Conservation (phyloP, 2,113 vertebrate species). For the Nyctibius bracteatus region DNA sequence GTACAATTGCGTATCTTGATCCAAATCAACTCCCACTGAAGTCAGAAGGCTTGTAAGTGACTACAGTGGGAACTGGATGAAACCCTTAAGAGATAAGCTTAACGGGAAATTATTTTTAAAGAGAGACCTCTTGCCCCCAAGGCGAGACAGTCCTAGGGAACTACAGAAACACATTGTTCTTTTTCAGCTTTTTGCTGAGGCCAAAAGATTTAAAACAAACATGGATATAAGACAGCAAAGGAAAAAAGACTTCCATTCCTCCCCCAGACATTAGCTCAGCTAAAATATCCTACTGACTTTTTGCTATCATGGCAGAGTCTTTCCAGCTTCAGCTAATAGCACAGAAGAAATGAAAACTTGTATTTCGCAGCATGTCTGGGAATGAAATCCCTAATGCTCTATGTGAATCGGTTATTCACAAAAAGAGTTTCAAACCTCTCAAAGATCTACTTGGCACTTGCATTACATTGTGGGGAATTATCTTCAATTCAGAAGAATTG, state of each 20-base stretch:
- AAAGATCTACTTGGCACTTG: not conserved
- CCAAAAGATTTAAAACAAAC: slow-evolving; percentile 17
- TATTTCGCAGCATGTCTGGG: not conserved
- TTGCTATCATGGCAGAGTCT: not conserved
- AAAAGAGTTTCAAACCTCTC: not conserved
- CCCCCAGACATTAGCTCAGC: not conserved
- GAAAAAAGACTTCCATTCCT: not conserved
- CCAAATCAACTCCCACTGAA: not conserved
- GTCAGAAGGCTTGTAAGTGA: not conserved
- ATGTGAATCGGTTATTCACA: not conserved
- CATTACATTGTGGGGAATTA: not conserved
- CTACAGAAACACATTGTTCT: slow-evolving; percentile 35
- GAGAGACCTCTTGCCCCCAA: not conserved
- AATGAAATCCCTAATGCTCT: not conserved
- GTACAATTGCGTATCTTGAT: not conserved
- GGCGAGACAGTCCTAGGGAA: not conserved
- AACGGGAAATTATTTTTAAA: not conserved
- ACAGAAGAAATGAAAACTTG: not conserved
- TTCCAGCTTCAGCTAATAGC: not conserved
- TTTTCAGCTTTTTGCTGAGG: not conserved
- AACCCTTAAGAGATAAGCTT: not conserved
- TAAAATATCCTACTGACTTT: not conserved
- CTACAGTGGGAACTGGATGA: not conserved
- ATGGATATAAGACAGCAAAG: not conserved
- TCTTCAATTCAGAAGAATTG: not conserved